Evolutionary conservation across 2,113 vertebrate genomes (phyloP).

Genomic region (Pungitius pungitius): DNA sequence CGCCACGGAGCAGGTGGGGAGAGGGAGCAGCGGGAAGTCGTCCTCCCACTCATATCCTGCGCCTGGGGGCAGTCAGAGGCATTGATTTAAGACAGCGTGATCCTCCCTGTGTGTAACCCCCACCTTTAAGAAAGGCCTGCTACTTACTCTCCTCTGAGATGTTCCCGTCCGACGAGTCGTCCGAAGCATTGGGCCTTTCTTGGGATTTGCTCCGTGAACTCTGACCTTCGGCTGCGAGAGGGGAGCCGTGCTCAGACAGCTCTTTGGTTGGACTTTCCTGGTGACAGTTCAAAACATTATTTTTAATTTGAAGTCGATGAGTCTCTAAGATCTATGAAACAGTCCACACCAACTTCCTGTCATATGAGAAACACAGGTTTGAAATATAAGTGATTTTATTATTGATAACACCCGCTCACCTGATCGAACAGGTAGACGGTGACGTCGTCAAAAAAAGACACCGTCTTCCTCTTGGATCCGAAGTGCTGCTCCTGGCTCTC

Average conservation of each 20-base stretch:
- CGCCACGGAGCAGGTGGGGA: constrained; percentile 76
- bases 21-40: constrained; percentile 82
- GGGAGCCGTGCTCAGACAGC: constrained; percentile 83
- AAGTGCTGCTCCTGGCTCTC: constrained; percentile 82
- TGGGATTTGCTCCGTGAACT: constrained; percentile 50
- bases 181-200: constrained; percentile 60
- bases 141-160: constrained; percentile 86
- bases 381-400: too few species aligned
- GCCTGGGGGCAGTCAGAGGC: constrained; percentile 68
- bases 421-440: constrained; percentile 98
- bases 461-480: constrained; percentile 89
- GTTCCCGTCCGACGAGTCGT: constrained; percentile 79
- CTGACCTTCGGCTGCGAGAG: constrained; percentile 61
- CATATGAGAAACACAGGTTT: too few species aligned
- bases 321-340: too few species aligned
- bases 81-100: not conserved
- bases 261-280: constrained; percentile 95
- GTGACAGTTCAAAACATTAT: not conserved
- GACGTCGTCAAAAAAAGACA: constrained; percentile 96
- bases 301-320: too few species aligned
- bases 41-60: constrained; percentile 88
- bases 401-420: constrained; percentile 73
- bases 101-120: too few species aligned
- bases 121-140: too few species aligned
- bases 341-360: too few species aligned